Evolutionary conservation across 2,113 vertebrate species (phyloP).

Genomic region (Petroica traversi): DNA sequence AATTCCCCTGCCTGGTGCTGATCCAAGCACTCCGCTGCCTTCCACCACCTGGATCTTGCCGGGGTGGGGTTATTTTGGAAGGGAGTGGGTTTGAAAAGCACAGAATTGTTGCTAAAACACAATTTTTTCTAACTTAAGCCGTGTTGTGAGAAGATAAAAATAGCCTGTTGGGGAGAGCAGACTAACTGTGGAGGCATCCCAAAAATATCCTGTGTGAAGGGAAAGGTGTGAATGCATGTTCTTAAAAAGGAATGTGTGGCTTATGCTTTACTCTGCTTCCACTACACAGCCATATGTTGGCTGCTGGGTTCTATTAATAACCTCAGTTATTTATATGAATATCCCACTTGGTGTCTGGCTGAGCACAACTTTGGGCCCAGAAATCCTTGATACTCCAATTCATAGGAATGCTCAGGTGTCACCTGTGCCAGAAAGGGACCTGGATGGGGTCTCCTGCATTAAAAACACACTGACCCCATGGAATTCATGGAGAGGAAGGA

Average conservation of each 20-base stretch:
- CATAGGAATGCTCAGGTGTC: not conserved
- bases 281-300: not conserved
- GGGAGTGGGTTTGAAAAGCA: not conserved
- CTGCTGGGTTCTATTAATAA: slow-evolving; percentile 9
- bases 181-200: not conserved
- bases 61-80: not conserved
- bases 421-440: not conserved
- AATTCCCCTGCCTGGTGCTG: not conserved
- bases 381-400: not conserved
- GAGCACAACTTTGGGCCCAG: not conserved
- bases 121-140: not conserved
- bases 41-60: not conserved
- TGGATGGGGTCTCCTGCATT: not conserved
- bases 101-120: not conserved
- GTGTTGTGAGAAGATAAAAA: not conserved
- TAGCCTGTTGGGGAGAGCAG: not conserved
- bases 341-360: not conserved
- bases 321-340: not conserved
- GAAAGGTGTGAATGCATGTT: slow-evolving; percentile 6
- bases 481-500: not conserved
- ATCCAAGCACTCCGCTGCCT: not conserved
- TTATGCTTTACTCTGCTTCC: not conserved
- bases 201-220: not conserved
- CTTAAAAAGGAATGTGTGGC: not conserved
- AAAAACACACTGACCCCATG: not conserved